phyloP scores from a whole-genome alignment of 2,797 vertebrate species.

The Gadopsis marmoratus region DNA sequence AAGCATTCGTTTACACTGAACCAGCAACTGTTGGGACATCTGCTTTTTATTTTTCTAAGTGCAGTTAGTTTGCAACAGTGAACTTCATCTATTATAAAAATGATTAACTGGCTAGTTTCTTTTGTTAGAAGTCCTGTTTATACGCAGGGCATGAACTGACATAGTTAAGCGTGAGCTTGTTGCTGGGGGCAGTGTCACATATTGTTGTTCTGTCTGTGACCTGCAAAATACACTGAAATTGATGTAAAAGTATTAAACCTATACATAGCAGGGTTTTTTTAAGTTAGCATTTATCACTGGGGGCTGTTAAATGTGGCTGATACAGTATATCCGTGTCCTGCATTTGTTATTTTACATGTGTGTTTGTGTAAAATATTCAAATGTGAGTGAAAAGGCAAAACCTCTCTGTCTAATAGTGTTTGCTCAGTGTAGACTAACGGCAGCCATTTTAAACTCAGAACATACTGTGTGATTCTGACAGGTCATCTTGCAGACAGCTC shows the following conservation, averaged over 20 bases:
- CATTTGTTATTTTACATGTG: neutral
- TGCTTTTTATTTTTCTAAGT: neutral
- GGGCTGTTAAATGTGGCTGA: neutral
- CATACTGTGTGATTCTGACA: neutral
- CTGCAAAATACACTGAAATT: neutral
- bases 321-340: neutral
- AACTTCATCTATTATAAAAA: neutral
- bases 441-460: neutral
- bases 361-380: neutral
- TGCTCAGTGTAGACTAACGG: slow-evolving; percentile 18
- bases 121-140: neutral
- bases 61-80: neutral
- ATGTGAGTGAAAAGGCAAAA: neutral
- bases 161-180: slow-evolving; percentile 4
- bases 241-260: neutral
- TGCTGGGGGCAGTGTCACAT: neutral
- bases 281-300: neutral
- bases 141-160: neutral
- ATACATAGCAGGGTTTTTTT: neutral
- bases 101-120: neutral
- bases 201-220: neutral
- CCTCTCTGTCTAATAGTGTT: neutral
- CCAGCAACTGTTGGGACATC: neutral
- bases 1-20: slow-evolving; percentile 19
- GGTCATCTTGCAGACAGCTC: neutral